Percentiles rank a stretch among this genome's conserved stretches.
Evolutionary conservation across 2,113 vertebrate genomes (phyloP).

Genomic region (Galemys pyrenaicus): DNA sequence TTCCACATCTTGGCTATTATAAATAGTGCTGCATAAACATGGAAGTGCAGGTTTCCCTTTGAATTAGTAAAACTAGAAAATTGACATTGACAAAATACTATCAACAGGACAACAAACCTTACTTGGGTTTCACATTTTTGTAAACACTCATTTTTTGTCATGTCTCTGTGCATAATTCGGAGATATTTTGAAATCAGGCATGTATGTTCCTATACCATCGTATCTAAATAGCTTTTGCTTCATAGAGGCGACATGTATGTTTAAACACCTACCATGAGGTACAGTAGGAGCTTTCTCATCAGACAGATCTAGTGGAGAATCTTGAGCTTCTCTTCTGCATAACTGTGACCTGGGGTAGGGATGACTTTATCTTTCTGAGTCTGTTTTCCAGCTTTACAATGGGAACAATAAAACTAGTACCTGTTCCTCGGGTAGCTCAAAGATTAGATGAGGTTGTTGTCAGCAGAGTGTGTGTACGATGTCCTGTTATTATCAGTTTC

Average conservation of each 20-base stretch:
- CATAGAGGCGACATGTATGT: background rate
- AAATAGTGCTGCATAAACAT: too few relatives aligned
- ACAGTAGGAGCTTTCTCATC: background rate
- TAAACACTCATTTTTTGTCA: background rate
- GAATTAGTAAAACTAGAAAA: background rate
- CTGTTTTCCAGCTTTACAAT: background rate
- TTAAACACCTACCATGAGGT: background rate
- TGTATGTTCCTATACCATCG: background rate
- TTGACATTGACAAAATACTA: background rate
- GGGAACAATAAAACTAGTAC: background rate
- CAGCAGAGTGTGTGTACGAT: rapidly evolving
- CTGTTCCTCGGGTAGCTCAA: background rate
- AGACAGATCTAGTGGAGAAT: background rate
- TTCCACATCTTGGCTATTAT: too few relatives aligned
- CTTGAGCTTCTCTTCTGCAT: background rate
- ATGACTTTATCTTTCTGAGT: background rate
- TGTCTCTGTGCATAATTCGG: background rate
- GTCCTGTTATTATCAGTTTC: background rate
- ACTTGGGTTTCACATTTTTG: background rate
- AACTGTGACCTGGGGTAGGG: background rate
- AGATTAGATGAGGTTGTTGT: background rate
- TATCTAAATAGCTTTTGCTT: background rate
- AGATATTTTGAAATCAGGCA: background rate
- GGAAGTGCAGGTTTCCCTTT: too few relatives aligned
- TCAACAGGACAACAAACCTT: background rate